Conservation (phyloP, 2,113 vertebrate genomes). For the Puntigrus tetrazona region DNA sequence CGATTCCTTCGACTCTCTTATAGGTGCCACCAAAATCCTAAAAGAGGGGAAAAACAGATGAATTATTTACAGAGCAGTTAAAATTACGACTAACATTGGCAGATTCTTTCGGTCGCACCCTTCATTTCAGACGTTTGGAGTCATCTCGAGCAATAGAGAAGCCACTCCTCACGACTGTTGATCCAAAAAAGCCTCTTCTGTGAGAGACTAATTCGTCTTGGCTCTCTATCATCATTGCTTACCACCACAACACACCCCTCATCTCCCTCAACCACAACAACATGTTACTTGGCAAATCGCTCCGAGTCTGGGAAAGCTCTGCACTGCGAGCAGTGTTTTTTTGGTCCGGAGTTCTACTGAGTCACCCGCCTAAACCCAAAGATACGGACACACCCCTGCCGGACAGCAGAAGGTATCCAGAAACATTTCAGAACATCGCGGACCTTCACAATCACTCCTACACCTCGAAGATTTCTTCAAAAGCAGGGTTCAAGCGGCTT, state of each 20-base stretch:
- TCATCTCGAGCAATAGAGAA: not conserved
- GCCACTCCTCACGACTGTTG: slow-evolving; percentile 12
- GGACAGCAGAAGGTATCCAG: not conserved
- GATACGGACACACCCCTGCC: slow-evolving; percentile 48
- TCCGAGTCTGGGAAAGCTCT: slow-evolving; percentile 62
- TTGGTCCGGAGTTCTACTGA: slow-evolving; percentile 60
- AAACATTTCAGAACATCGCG: not conserved
- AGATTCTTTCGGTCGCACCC: slow-evolving; percentile 21
- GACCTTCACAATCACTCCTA: slow-evolving; percentile 3
- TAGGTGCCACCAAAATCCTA: slow-evolving; percentile 61
- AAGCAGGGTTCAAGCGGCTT: not conserved
- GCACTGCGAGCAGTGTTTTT: slow-evolving; percentile 63
- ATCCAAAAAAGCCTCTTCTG: slow-evolving; percentile 7
- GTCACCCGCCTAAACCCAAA: slow-evolving; percentile 60
- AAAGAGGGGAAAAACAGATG: slow-evolving; percentile 3
- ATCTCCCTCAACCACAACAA: slow-evolving; percentile 50
- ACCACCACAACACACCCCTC: slow-evolving; percentile 55
- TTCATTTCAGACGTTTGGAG: not conserved
- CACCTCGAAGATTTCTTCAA: not conserved
- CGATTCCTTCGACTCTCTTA: slow-evolving; percentile 51
- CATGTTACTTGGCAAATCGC: slow-evolving; percentile 60
- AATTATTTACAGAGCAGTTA: not conserved
- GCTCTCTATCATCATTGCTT: slow-evolving; percentile 34
- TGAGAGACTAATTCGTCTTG: slow-evolving; percentile 12
- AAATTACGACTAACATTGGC: slow-evolving; percentile 7